Conservation (phyloP, 1,140 invertebrate species). For the Halictus rubicundus region DNA sequence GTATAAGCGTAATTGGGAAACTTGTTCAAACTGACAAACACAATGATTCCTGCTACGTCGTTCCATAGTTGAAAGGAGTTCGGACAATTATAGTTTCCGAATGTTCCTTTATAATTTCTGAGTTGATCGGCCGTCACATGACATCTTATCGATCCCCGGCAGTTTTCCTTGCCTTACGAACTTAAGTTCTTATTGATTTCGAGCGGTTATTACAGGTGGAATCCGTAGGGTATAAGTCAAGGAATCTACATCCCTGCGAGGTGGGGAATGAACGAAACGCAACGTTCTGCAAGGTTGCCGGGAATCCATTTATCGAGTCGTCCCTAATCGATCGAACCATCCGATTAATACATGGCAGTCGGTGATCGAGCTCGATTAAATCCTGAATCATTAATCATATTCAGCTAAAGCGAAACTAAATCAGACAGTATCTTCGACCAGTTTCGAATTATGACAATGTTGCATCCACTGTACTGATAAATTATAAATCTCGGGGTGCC, state of each 20-base stretch:
- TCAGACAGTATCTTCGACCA: not conserved
- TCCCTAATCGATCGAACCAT: not conserved
- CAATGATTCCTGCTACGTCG: not conserved
- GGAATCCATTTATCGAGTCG: not conserved
- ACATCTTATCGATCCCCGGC: conserved; percentile 50
- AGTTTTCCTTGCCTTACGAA: conserved; percentile 60
- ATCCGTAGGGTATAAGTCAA: conserved; percentile 56
- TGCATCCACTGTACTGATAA: not conserved
- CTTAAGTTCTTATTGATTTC: conserved; percentile 64
- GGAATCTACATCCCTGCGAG: conserved; percentile 36
- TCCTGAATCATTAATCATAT: not conserved
- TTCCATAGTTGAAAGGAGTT: not conserved
- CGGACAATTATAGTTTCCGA: not conserved
- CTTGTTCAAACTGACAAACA: not conserved
- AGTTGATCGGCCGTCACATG: conserved; percentile 2
- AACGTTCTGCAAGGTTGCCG: conserved; percentile 28
- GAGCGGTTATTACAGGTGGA: conserved; percentile 54
- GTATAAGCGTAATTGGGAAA: not conserved
- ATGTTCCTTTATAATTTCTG: conserved; percentile 13
- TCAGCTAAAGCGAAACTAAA: not conserved
- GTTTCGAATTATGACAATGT: not conserved
- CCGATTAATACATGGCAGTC: not conserved
- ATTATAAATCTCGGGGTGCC: not conserved
- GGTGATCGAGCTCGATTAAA: not conserved
- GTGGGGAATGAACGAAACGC: conserved; percentile 23